Conservation (phyloP, 2,113 vertebrate genomes). For the Echinops telfairi region DNA sequence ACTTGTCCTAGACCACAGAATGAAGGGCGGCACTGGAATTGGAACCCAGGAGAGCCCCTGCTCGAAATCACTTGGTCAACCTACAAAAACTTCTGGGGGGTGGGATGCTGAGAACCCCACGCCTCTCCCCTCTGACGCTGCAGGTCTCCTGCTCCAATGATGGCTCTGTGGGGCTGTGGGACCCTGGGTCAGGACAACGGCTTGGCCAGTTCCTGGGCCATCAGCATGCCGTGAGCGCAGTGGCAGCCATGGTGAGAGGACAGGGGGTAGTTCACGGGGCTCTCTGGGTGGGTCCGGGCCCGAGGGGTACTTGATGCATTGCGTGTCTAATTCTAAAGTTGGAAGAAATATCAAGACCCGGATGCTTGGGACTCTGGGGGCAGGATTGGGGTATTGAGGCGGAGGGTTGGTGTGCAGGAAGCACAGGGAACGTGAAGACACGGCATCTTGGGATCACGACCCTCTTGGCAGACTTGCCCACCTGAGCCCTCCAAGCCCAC, state of each 20-base stretch:
- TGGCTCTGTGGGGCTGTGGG: constrained; percentile 89
- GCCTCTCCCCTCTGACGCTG: not conserved
- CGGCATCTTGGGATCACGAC: not conserved
- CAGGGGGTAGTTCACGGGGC: accelerated
- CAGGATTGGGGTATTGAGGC: not conserved
- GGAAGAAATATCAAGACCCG: not conserved
- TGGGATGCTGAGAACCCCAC: not conserved
- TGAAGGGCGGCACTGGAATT: not conserved
- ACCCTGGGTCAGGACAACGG: constrained; percentile 81
- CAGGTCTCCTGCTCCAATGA: constrained; percentile 91
- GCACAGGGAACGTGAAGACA: not conserved
- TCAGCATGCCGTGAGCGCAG: constrained; percentile 86
- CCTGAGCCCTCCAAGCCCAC: accelerated
- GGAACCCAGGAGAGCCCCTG: not conserved
- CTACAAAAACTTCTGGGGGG: not conserved
- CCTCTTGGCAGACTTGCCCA: not conserved
- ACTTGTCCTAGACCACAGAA: not conserved
- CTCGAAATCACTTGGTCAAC: not conserved
- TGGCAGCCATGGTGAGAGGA: constrained; percentile 88
- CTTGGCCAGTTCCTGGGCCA: constrained; percentile 88
- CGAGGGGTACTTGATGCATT: not conserved
- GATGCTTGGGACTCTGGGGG: not conserved
- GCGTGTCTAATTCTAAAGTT: not conserved
- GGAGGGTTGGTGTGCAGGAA: not conserved
- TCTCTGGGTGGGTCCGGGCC: not conserved